Evolutionary conservation across 2,888 invertebrate species (phyloP).

Genomic region (Drosophila eohydei): DNA sequence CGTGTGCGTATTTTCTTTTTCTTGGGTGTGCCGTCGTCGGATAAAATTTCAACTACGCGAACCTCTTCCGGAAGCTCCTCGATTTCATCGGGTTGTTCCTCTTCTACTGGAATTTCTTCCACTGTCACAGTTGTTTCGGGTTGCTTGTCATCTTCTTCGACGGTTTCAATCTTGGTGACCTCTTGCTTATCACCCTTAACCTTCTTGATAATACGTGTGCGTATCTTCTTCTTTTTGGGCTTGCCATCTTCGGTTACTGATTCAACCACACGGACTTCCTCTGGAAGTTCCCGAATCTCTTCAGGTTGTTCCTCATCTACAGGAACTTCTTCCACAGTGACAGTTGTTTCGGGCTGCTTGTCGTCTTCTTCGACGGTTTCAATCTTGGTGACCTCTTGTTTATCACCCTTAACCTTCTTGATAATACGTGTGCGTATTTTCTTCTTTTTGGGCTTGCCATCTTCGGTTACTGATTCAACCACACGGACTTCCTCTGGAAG

Average conservation of each 20-base stretch:
- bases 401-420: slow-evolving; percentile 67
- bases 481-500: slow-evolving; percentile 65
- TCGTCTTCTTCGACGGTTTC: slow-evolving; percentile 71
- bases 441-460: slow-evolving; percentile 57
- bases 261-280: slow-evolving; percentile 63
- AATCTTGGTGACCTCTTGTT: slow-evolving; percentile 70
- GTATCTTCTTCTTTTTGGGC: slow-evolving; percentile 58
- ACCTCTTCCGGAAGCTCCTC: slow-evolving; percentile 65
- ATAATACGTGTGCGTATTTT: slow-evolving; percentile 68
- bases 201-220: slow-evolving; percentile 70
- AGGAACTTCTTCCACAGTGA: slow-evolving; percentile 59
- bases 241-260: slow-evolving; percentile 57
- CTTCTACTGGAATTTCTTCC: slow-evolving; percentile 45
- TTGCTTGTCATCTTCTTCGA: slow-evolving; percentile 66
- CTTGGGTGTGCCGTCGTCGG: slow-evolving; percentile 52
- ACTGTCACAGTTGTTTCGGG: slow-evolving; percentile 63
- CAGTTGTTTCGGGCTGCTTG: slow-evolving; percentile 58
- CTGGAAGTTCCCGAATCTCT: slow-evolving; percentile 58
- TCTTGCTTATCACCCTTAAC: slow-evolving; percentile 69
- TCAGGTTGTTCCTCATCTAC: slow-evolving; percentile 39
- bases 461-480: slow-evolving; percentile 52
- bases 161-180: slow-evolving; percentile 68
- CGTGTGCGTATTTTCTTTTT: slow-evolving; percentile 68
- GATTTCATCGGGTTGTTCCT: slow-evolving; percentile 40
- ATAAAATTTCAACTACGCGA: slow-evolving; percentile 47